These are phyloP conservation scores for Lysiphlebus fabarum DNA, from an alignment of 1,140 invertebrate genomes.

Conservation along the genomic window DNA sequence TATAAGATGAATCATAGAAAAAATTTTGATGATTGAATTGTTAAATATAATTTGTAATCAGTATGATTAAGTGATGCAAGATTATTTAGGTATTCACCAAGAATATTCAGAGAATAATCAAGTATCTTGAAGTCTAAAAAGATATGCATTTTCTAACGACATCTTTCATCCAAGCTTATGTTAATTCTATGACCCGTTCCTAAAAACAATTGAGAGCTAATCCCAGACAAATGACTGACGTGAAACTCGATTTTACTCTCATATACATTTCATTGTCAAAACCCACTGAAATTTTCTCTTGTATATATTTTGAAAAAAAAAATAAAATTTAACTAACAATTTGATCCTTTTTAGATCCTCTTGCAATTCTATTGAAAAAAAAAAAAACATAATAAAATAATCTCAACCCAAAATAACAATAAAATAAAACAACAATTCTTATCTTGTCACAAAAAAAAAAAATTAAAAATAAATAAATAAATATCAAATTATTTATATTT, in stretches of 20 bases:
- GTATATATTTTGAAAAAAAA: neutral
- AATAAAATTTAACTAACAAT: neutral
- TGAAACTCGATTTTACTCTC: conserved; percentile 26
- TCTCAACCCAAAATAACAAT: too few species aligned
- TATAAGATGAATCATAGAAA: neutral
- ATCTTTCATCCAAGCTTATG: conserved; percentile 56
- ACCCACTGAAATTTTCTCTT: conserved; percentile 3
- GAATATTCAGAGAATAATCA: conserved; percentile 36
- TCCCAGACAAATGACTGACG: conserved; percentile 55
- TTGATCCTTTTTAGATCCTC: conserved; percentile 5
- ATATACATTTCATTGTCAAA: conserved; percentile 5
- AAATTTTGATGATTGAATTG: neutral
- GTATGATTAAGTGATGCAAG: conserved; percentile 1
- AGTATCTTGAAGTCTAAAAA: conserved; percentile 24
- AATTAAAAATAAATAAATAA: too few species aligned
- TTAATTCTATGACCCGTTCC: conserved; percentile 45
- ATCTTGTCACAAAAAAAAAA: too few species aligned
- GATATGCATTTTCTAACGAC: conserved; percentile 32
- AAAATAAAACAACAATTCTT: too few species aligned
- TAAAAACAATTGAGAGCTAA: conserved; percentile 54
- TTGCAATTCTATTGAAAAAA: conserved; percentile 6
- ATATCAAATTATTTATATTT: too few species aligned
- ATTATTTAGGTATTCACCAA: conserved; percentile 32
- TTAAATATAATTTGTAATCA: neutral
- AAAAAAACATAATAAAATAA: neutral